Conservation (phyloP, 2,113 vertebrate species). For the Dendropsophus ebraccatus region DNA sequence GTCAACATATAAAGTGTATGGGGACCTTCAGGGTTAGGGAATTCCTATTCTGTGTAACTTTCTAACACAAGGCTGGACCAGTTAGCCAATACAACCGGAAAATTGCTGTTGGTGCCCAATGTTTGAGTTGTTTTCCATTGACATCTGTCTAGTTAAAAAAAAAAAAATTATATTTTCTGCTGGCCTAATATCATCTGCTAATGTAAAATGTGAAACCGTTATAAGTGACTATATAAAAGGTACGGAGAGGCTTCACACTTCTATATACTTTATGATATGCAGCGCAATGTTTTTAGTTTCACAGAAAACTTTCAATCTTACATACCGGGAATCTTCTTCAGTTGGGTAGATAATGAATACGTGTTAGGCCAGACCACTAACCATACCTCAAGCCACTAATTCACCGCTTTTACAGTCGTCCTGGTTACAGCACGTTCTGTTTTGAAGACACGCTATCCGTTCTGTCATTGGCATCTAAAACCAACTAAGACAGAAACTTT, state of each 20-base stretch:
- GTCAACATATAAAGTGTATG: too few relatives aligned
- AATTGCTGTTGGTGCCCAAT: background rate
- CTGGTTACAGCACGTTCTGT: constrained; percentile 15
- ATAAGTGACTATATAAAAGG: too few relatives aligned
- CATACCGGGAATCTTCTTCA: constrained; percentile 1
- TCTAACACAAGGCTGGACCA: background rate
- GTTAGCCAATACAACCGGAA: background rate
- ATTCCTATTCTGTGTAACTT: background rate
- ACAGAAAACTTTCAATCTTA: background rate
- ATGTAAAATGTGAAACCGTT: too few relatives aligned
- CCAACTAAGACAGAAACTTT: background rate
- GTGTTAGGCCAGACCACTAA: constrained; percentile 22
- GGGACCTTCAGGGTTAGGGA: background rate
- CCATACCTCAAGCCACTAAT: constrained; percentile 47
- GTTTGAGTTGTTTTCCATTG: background rate
- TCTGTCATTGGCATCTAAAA: background rate
- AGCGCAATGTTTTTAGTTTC: constrained; percentile 11
- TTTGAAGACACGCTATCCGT: background rate
- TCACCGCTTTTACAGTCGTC: background rate
- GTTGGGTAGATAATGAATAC: background rate
- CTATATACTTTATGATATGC: background rate
- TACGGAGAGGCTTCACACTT: background rate
- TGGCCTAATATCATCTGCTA: too few relatives aligned
- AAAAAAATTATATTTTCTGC: too few relatives aligned
- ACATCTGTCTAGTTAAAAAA: too few relatives aligned